Evolutionary conservation across 1,140 invertebrate genomes (phyloP), one percentile per base, ranked within the genome.

Genomic region (Platyscapa corneri): DNA sequence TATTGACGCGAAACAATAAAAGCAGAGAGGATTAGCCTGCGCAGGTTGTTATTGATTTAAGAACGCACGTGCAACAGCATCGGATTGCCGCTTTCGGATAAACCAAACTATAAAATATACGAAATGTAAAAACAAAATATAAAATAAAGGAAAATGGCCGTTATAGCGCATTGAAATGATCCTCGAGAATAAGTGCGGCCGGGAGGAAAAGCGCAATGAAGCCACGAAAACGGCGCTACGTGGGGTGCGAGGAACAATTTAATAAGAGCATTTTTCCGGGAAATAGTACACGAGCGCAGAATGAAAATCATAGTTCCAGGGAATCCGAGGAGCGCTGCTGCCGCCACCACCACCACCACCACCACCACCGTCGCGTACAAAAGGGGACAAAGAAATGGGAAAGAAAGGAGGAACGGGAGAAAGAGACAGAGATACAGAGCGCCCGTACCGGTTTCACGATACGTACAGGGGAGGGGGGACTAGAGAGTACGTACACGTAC

Each of bases 391-490:
- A 65, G 32, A 20, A 46, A 32, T 80, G 34, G 18, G 32, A 42
- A 42, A 39, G 56, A 67, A 34, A 78, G n/a, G 27, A 60, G 56
- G 56, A 65, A 65, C 10, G 34, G 34, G 14, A 7, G 23, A 39
- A 39, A 5, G 39, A 56, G 76, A 42, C 20, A 67, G 0, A 64
- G 82, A 34, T 20, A 65, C 1, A 42, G 46, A 56, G 81, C 2
- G 65, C 30, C 7, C 77, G n/a, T 75, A 85, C 83, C 67, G 77
- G 83, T 85, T 85, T 85, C 37, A 80, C 67, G 32, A 8, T 65
- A 67, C 1, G 30, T 39, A 18, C 30, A 53, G 14, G 20, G 23
- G 70, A 42, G 37, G 37, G 70, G 37, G 70, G 37, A n/a, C 16
- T 37, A 49, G 30, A 82, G 49, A 37, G 42, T 70, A 46, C 53